phyloP scores from a whole-genome alignment of 2,113 vertebrate species.

The Nasalis larvatus region DNA sequence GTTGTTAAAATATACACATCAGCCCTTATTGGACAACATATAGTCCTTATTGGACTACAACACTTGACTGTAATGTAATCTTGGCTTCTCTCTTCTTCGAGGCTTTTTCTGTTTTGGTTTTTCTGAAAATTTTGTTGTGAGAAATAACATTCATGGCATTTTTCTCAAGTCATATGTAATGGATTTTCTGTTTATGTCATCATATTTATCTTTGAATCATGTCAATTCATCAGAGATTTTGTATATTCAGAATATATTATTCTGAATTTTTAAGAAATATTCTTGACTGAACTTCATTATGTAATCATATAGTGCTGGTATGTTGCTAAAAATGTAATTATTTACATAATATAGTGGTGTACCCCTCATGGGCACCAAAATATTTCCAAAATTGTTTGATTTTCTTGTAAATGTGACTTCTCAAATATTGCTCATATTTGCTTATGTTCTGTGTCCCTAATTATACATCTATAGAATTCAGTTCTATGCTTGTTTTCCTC shows the following conservation, averaged over 20 bases:
- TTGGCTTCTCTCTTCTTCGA: neutral
- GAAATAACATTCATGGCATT: neutral
- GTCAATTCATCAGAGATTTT: neutral
- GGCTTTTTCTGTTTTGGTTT: neutral
- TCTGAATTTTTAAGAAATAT: constrained; percentile 6
- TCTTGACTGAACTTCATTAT: neutral
- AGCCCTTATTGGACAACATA: neutral
- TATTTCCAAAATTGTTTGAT: neutral
- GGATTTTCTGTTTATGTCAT: neutral
- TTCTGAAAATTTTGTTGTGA: neutral
- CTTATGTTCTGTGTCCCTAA: neutral
- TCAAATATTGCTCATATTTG: neutral
- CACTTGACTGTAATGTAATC: neutral
- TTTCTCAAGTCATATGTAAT: neutral
- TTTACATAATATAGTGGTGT: neutral
- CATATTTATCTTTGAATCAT: neutral
- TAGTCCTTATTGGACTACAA: neutral
- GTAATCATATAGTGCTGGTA: neutral
- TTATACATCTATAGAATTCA: neutral
- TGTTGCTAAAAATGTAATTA: neutral
- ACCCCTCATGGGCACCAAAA: neutral
- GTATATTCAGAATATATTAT: neutral
- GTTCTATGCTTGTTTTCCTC: fast-evolving
- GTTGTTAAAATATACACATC: neutral
- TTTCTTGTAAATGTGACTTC: neutral